Base-by-base conservation (phyloP, 2,888 invertebrate species). In the Philonicus albiceps region DNA sequence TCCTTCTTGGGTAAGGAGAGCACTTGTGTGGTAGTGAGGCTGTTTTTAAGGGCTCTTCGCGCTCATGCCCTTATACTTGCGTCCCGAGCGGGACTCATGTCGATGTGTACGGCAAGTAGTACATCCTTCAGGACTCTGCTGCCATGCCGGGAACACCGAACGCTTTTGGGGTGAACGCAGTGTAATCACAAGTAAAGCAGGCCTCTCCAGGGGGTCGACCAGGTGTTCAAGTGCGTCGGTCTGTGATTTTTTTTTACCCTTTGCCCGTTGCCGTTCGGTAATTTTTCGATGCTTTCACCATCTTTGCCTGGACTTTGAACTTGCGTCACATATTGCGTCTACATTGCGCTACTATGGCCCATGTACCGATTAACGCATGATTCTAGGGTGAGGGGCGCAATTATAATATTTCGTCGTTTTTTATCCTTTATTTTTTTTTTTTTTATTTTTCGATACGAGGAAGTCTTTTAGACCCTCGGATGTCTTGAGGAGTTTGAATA, bases 211-310 rank as follows among this genome's bases (percentile, higher is more conserved):
- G 88, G 88, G 88, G 88, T 88, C 88, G 88, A 81, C 89, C 89
- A 89, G 89, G 89, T 89, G 89, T 89, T 89, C 89, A 89, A 89
- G 89, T 89, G 88, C 88, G 88, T 89, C 88, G 88, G 88, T 87
- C 88, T 89, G 31, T 85, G 75, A 75, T 85, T 75, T 74, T 64
- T 53, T 64, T 64, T 22, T 64, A 55, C n/a, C 8, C 22, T 64
- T 22, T 64, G 64, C 27, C n/a, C n/a, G n/a, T 43, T 40, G 43
- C 75, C 27, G 53, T 76, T 43, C 31, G 75, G 75, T 49, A 13
- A 22, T 30, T 37, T 85, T 75, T 78, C 64, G 55, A 64, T 86
- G 76, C 85, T 86, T 76, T 86, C 75, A 43, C 78, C 80, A 74
- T 80, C 74, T 73, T 74, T 13, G 34, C 80, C 31, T 37, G 86